These are phyloP conservation scores for Yoshiicerus persimilis DNA, from an alignment of 1,140 invertebrate species.

Conservation along the genomic window DNA sequence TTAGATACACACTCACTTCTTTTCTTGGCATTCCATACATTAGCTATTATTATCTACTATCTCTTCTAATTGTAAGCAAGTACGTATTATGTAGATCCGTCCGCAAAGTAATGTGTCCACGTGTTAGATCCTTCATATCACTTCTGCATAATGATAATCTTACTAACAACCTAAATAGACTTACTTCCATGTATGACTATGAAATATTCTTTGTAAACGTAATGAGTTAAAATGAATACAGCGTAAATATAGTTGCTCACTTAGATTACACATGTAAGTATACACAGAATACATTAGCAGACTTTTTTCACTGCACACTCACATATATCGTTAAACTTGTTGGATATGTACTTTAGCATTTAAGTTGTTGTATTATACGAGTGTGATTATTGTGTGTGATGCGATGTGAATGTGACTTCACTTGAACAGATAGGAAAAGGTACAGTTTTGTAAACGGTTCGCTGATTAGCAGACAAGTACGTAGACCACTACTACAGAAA, in stretches of 20 bases:
- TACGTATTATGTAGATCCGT: slow-evolving; percentile 10
- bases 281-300: neutral
- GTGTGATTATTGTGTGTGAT: neutral
- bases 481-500: neutral
- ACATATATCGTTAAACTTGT: neutral
- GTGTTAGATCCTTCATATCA: neutral
- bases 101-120: neutral
- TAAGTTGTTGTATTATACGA: neutral
- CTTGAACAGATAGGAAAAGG: neutral
- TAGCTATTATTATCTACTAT: neutral
- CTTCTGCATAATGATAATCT: neutral
- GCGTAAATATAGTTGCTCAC: neutral
- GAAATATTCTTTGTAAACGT: neutral
- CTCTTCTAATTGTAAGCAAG: neutral
- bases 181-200: neutral
- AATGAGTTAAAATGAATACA: neutral
- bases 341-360: neutral
- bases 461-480: neutral
- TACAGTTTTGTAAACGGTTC: slow-evolving; percentile 10
- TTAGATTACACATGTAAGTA: neutral
- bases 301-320: neutral
- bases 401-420: neutral
- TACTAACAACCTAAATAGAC: neutral
- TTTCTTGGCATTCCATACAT: neutral
- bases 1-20: neutral